Evolutionary conservation across 2,113 vertebrate species (phyloP).

Genomic region (Epinephelus cyanopodus): DNA sequence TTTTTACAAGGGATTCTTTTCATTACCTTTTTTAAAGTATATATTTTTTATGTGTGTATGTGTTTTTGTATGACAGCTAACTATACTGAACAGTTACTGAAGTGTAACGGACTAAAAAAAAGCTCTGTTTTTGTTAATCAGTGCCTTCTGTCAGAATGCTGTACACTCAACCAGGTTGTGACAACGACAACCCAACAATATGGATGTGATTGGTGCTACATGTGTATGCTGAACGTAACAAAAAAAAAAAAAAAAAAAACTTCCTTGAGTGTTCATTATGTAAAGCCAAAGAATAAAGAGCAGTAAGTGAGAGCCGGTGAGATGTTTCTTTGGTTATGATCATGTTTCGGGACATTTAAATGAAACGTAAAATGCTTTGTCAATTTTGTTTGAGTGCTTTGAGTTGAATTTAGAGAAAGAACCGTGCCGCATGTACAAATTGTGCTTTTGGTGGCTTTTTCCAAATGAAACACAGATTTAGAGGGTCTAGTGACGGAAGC

Average conservation of each 20-base stretch:
- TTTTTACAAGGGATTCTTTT: constrained; percentile 41
- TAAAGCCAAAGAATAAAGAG: constrained; percentile 73
- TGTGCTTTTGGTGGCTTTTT: constrained; percentile 54
- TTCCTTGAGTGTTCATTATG: constrained; percentile 32
- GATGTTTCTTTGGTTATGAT: constrained; percentile 38
- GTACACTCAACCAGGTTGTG: constrained; percentile 38
- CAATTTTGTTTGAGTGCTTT: constrained; percentile 3
- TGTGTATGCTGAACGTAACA: constrained; percentile 45
- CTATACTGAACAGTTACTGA: constrained; percentile 24
- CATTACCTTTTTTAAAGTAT: constrained; percentile 47
- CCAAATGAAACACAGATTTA: constrained; percentile 69
- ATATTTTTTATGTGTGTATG: constrained; percentile 60
- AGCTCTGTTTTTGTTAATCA: constrained; percentile 41
- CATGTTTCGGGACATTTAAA: background rate
- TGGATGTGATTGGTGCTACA: constrained; percentile 58
- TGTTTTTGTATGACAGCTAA: constrained; percentile 51
- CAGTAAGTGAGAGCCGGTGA: constrained; percentile 37
- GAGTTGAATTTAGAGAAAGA: constrained; percentile 10
- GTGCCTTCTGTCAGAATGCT: constrained; percentile 60
- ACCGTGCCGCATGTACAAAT: background rate
- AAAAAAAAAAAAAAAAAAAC: constrained; percentile 39
- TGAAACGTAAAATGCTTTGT: constrained; percentile 2
- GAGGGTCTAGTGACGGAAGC: constrained; percentile 30
- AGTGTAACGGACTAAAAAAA: constrained; percentile 25
- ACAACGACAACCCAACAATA: constrained; percentile 6